These are phyloP conservation scores for Cheilosia scutellata DNA, from an alignment of 2,888 invertebrate species.

Conservation along the genomic window DNA sequence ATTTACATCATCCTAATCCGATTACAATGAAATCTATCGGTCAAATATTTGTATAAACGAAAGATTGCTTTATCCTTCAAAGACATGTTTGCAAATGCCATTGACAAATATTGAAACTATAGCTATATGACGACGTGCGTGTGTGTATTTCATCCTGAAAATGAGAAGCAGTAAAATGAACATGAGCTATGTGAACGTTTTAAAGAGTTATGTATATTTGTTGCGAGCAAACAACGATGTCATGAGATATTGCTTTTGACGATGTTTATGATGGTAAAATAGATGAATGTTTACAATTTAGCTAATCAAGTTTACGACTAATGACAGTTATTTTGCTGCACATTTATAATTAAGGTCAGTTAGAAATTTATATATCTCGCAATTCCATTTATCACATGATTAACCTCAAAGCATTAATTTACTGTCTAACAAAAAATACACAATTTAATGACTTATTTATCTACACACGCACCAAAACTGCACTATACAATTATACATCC, in stretches of 20 bases:
- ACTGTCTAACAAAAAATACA: neutral
- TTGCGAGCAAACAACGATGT: neutral
- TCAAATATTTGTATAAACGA: constrained; percentile 23
- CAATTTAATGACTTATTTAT: constrained; percentile 1
- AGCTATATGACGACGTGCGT: neutral
- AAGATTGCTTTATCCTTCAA: neutral
- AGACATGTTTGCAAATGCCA: constrained; percentile 7
- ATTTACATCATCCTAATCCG: constrained; percentile 20
- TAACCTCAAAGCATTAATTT: neutral
- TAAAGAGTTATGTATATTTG: neutral
- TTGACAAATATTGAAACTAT: constrained; percentile 2
- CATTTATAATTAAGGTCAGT: neutral
- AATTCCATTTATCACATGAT: constrained; percentile 3
- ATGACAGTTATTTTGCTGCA: neutral
- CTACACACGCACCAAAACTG: neutral
- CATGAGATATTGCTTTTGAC: too few relatives aligned
- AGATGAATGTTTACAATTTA: neutral
- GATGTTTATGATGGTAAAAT: too few relatives aligned
- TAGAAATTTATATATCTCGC: neutral
- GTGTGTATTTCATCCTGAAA: neutral
- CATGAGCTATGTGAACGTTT: neutral
- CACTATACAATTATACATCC: neutral
- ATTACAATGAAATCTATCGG: constrained; percentile 32
- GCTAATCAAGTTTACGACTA: neutral
- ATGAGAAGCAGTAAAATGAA: neutral